Evolutionary conservation across 2,113 vertebrate species (phyloP).

Genomic region (Astatoreochromis straeleni): DNA sequence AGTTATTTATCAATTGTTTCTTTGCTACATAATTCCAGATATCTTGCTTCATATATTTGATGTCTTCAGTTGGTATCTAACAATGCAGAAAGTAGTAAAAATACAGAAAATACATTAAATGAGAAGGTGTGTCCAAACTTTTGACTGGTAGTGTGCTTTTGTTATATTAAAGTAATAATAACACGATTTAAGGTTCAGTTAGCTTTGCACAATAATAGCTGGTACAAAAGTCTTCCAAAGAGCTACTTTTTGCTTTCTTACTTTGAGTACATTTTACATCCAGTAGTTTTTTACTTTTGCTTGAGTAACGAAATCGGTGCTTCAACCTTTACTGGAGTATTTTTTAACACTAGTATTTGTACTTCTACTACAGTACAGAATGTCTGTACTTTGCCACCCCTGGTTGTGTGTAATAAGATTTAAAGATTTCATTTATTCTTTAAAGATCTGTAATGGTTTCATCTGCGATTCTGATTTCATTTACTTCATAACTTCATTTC

Average conservation of each 20-base stretch:
- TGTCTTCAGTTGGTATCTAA: not conserved
- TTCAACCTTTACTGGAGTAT: too few species aligned
- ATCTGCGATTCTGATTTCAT: not conserved
- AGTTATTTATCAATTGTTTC: not conserved
- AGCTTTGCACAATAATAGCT: not conserved
- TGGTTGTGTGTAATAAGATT: not conserved
- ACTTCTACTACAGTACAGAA: not conserved
- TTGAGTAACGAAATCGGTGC: too few species aligned
- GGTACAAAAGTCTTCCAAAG: not conserved
- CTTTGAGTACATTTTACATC: too few species aligned
- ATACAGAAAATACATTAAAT: not conserved
- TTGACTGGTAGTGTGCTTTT: not conserved
- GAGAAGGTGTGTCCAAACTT: not conserved
- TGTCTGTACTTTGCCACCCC: not conserved
- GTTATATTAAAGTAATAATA: not conserved
- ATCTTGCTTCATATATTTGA: not conserved
- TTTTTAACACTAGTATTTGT: not conserved
- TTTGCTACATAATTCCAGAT: not conserved
- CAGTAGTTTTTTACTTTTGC: too few species aligned
- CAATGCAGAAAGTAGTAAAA: fast-evolving
- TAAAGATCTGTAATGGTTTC: not conserved
- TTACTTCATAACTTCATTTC: not conserved
- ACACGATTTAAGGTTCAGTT: not conserved
- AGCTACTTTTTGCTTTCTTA: not conserved
- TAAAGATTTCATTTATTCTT: not conserved